These are phyloP conservation scores for Pholis gunnellus DNA, from an alignment of 2,113 vertebrate species.

Conservation along the genomic window DNA sequence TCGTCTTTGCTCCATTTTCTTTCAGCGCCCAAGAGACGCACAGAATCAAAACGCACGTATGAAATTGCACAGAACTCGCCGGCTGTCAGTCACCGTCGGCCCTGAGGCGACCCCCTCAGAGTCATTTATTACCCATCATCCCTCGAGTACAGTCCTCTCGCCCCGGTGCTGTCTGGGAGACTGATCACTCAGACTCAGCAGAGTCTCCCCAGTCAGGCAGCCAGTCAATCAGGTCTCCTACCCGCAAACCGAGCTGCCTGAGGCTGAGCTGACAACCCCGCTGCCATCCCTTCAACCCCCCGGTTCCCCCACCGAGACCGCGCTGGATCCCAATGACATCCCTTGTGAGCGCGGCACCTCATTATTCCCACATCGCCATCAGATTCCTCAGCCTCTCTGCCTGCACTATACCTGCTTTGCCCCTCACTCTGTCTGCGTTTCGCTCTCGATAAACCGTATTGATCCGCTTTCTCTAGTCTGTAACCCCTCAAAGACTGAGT, in stretches of 20 bases:
- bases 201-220: conserved; percentile 44
- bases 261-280: conserved; percentile 37
- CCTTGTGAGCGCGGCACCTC: conserved; percentile 25
- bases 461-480: conserved; percentile 38
- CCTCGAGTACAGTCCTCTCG: conserved; percentile 56
- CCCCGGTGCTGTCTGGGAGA: conserved; percentile 58
- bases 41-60: not conserved
- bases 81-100: conserved; percentile 66
- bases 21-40: not conserved
- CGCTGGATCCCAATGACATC: conserved; percentile 12
- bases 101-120: conserved; percentile 51
- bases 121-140: conserved; percentile 76
- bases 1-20: not conserved
- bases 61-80: conserved; percentile 33
- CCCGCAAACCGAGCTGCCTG: conserved; percentile 18
- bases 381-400: conserved; percentile 21
- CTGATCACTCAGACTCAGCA: conserved; percentile 60
- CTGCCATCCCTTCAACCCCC: conserved; percentile 20
- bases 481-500: conserved; percentile 34
- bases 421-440: not conserved
- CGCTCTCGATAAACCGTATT: conserved; percentile 18
- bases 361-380: conserved; percentile 49
- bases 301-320: conserved; percentile 12
- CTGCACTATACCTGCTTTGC: conserved; percentile 6
- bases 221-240: conserved; percentile 63